Evolutionary conservation across 2,113 vertebrate species (phyloP).

Genomic region (Eulacestoma nigropectus): DNA sequence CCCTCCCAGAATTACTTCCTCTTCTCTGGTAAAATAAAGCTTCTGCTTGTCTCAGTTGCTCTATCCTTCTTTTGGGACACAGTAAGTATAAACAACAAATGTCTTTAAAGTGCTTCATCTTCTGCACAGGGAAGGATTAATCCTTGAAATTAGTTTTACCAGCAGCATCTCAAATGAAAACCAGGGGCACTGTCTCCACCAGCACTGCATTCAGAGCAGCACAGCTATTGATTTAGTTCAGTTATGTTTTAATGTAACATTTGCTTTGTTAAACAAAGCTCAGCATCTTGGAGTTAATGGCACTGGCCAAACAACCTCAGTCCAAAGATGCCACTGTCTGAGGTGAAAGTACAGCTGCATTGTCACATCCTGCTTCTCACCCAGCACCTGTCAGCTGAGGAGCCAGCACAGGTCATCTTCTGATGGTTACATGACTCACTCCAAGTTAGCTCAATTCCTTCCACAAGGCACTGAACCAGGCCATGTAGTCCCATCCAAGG

Average conservation of each 20-base stretch:
- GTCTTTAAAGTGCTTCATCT: background rate
- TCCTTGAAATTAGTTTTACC: background rate
- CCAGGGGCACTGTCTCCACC: background rate
- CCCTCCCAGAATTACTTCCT: background rate
- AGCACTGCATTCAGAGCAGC: background rate
- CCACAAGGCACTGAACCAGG: background rate
- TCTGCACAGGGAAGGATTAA: background rate
- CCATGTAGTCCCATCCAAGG: background rate
- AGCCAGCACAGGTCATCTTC: background rate
- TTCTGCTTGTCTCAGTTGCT: background rate
- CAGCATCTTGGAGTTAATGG: background rate
- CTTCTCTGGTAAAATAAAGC: background rate
- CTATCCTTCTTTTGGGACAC: background rate
- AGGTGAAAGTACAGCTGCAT: background rate
- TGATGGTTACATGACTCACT: background rate
- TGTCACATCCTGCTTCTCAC: background rate
- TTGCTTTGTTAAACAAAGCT: background rate
- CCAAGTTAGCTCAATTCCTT: background rate
- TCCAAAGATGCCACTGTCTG: background rate
- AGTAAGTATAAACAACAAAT: background rate
- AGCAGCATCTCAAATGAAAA: background rate
- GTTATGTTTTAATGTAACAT: background rate
- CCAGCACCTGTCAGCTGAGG: background rate
- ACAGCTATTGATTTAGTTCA: background rate
- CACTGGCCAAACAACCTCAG: background rate